Conservation (phyloP, 1,140 invertebrate species). For the Hirudo medicinalis region DNA sequence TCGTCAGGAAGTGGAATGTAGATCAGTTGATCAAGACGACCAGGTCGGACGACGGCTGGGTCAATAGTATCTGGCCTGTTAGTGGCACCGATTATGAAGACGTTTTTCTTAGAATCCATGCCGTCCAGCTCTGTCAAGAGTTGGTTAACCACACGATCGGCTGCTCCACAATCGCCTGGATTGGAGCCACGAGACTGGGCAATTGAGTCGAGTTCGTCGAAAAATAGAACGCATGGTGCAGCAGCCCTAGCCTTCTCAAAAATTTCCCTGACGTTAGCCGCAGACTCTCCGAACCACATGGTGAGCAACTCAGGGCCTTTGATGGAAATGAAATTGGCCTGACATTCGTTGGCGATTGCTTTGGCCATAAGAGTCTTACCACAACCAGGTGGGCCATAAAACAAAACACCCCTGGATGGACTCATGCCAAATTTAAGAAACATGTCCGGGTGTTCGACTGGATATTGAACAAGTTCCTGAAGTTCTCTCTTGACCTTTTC, state of each 20-base stretch:
- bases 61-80: constrained; percentile 88
- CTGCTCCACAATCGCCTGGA: constrained; percentile 70
- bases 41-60: constrained; percentile 91
- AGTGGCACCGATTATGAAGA: constrained; percentile 98
- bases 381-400: constrained; percentile 83
- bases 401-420: constrained; percentile 65
- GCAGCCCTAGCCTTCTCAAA: constrained; percentile 98
- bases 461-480: constrained; percentile 92
- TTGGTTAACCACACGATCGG: constrained; percentile 97
- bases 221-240: constrained; percentile 96
- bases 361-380: constrained; percentile 80
- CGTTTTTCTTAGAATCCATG: constrained; percentile 98
- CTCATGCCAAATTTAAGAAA: constrained; percentile 63
- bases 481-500: constrained; percentile 91
- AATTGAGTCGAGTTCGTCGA: constrained; percentile 98
- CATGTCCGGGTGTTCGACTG: constrained; percentile 71
- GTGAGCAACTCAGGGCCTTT: constrained; percentile 91
- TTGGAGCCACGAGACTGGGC: constrained; percentile 93
- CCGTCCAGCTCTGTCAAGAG: constrained; percentile 99
- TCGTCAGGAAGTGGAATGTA: constrained; percentile 99
- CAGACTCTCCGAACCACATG: constrained; percentile 97
- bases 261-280: constrained; percentile 96
- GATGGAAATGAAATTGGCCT: constrained; percentile 90
- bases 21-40: constrained; percentile 93
- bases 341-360: constrained; percentile 87